Evolutionary conservation across 1,140 invertebrate species (phyloP), one percentile per base, ranked within the genome.

Genomic region (Aporrectodea caliginosa): DNA sequence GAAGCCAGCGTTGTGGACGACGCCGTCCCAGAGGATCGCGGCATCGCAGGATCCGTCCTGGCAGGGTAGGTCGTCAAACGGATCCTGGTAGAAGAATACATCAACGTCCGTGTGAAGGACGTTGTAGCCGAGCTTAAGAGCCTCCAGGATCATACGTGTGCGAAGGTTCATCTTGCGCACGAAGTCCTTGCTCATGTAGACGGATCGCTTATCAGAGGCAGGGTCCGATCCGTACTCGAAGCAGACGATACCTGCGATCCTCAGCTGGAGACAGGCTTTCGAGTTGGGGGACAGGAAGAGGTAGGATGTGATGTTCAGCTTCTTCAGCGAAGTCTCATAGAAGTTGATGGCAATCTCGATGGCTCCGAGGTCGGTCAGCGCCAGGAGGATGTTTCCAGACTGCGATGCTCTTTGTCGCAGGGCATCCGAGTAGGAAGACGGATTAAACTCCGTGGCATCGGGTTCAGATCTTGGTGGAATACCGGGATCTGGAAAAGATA

Each of bases 301-400:
- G 30, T 29, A 78, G 58, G 58, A 78, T n/a, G 16, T 70, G 27
- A 80, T 78, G 14, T 35, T 14, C 30, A 34, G 31, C 2, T 22
- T 27, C 33, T 77, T 1, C 2, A 77, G 30, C 16, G 29, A 69
- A n/a, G 58, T 78, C 6, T 6, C 1, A 30, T 80, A 77, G n/a
- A 80, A 71, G 34, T 80, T 80, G 27, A 80, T n/a, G 31, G 79
- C 79, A 73, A 80, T 80, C 2, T 80, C 79, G 22, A 71, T 30
- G 30, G 77, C 78, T 1, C 33, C 79, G 0, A 2, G n/a, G 68
- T 80, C 79, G 32, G 70, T 69, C 31, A 78, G 33, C 27, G 74
- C 73, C 16, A 80, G n/a, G 33, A 80, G 27, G n/a, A 79, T n/a
- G n/a, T n/a, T n/a, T n/a, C n/a, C n/a, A n/a, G n/a, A n/a, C n/a